phyloP scores from a whole-genome alignment of 2,113 vertebrate genomes.

The Corydoras sp. region DNA sequence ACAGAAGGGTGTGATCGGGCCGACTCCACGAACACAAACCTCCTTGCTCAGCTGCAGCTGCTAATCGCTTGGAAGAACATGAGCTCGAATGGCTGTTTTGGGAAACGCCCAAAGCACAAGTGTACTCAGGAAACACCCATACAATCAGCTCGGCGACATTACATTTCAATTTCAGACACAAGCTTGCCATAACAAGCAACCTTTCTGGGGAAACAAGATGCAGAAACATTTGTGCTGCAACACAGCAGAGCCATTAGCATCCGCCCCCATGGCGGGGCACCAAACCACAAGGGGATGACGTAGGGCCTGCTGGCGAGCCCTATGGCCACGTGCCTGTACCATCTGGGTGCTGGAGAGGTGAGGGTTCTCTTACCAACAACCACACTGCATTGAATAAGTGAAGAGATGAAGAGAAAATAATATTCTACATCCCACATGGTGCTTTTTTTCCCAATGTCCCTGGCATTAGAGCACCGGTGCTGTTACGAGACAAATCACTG shows the following conservation, averaged over 20 bases:
- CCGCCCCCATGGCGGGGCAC: background rate
- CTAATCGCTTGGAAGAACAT: too few relatives aligned
- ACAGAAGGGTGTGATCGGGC: background rate
- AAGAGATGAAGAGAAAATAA: too few relatives aligned
- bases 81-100: background rate
- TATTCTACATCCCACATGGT: too few relatives aligned
- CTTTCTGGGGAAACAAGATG: background rate
- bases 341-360: constrained; percentile 16
- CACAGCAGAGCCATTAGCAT: constrained; percentile 14
- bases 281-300: constrained; percentile 3
- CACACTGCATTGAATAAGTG: background rate
- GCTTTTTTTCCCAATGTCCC: too few relatives aligned
- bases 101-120: background rate
- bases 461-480: too few relatives aligned
- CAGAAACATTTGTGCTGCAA: constrained; percentile 7
- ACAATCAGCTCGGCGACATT: too few relatives aligned
- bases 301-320: constrained; percentile 7
- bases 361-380: background rate
- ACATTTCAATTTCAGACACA: background rate
- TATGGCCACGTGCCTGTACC: constrained; percentile 11
- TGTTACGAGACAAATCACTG: too few relatives aligned
- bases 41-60: background rate
- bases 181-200: background rate
- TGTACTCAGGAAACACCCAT: background rate
- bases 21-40: background rate